Base-by-base conservation (phyloP, 1,140 invertebrate species). In the Mesaphorura yosii region DNA sequence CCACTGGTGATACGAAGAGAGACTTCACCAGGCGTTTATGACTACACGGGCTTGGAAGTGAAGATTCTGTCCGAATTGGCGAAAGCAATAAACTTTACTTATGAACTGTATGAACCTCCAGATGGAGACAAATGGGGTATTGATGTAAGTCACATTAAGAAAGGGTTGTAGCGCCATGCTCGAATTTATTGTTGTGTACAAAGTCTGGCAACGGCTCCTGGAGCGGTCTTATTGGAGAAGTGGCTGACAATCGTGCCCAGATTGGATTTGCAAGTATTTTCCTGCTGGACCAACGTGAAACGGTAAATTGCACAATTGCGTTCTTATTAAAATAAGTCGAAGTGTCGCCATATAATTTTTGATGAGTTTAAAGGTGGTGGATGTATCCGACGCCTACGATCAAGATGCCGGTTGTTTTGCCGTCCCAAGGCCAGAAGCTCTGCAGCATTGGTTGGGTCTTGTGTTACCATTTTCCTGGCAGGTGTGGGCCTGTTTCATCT, bases 161-260 rank as follows among this genome's bases (percentile, higher is more conserved):
- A 34, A 34, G n/a, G 10, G 10, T 34, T n/a, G n/a, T 34, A 34
- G n/a, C 10, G n/a, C n/a, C 10, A n/a, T 10, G 10, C n/a, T 34
- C n/a, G 10, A 34, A 34, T n/a, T 34, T 34, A 10, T 34, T 10
- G n/a, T 34, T 20, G 7, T 17, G 22, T 7, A 41, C 47, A 1
- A 26, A 61, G 56, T 39, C 55, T 6, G 64, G 55, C 29, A 60
- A 64, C 46, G 55, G 58, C 0, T 55, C 55, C n/a, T 66, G 64
- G 63, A 64, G 41, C 14, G 65, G 65, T 0, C 48, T 66, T 10
- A 64, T 66, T 55, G 65, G 65, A 7, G 63, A 66, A 55, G 53
- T 60, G 22, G 44, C 57, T 29, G 25, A 52, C 26, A 41, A 46
- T 3, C 48, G 46, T 28, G 65, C 64, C 1, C 64, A 66, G 48